phyloP scores from a whole-genome alignment of 2,113 vertebrate genomes.

The Colaptes auratus region DNA sequence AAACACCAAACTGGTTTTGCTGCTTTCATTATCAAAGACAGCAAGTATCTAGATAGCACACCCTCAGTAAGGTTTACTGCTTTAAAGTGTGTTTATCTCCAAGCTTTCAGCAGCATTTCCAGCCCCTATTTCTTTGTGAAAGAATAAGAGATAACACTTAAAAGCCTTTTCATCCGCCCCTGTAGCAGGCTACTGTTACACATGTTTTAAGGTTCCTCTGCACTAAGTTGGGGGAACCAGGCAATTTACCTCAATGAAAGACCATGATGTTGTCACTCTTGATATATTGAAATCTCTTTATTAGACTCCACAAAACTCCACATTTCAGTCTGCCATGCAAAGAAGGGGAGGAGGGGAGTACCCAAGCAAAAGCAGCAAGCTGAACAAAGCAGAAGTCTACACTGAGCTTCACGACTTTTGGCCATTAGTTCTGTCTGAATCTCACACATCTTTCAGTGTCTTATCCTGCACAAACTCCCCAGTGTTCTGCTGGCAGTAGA shows the following conservation, averaged over 20 bases:
- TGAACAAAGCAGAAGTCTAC: neutral
- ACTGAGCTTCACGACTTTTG: neutral
- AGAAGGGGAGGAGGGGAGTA: neutral
- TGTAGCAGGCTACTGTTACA: neutral
- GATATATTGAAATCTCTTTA: neutral
- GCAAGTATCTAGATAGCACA: neutral
- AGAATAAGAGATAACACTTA: neutral
- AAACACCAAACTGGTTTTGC: neutral
- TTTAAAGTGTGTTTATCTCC: fast-evolving
- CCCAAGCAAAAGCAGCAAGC: neutral
- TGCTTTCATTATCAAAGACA: neutral
- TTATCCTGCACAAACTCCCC: neutral
- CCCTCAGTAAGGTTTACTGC: constrained; percentile 28
- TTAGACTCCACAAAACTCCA: neutral
- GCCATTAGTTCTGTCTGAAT: neutral
- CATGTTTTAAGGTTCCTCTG: neutral
- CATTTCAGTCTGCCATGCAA: neutral
- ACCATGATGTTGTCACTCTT: neutral
- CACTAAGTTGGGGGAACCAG: neutral
- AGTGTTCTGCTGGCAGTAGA: neutral
- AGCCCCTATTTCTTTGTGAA: neutral
- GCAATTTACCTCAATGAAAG: neutral
- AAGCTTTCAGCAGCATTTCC: neutral
- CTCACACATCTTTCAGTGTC: neutral
- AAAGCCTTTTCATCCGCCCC: neutral